These are phyloP conservation scores for Pangasius mekongensis DNA, from an alignment of 2,797 vertebrate species.

Conservation along the genomic window DNA sequence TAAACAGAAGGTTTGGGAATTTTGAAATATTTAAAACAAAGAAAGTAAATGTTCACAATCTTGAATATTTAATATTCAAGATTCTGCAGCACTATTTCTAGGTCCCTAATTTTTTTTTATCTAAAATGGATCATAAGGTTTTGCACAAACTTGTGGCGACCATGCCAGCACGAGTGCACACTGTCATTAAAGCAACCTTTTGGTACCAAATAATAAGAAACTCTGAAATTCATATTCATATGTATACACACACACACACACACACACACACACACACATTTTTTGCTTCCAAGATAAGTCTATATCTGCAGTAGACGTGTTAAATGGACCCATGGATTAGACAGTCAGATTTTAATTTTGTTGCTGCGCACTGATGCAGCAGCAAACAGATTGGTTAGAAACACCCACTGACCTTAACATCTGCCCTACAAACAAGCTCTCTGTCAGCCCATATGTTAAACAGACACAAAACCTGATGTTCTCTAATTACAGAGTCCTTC, in stretches of 20 bases:
- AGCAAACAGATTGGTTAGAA: slow-evolving; percentile 38
- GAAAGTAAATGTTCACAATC: background rate
- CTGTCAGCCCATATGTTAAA: slow-evolving; percentile 16
- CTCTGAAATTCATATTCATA: no score
- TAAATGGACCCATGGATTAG: slow-evolving; percentile 8
- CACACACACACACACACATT: no score
- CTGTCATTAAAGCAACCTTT: background rate
- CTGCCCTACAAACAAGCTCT: slow-evolving; percentile 1
- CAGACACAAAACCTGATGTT: slow-evolving; percentile 27
- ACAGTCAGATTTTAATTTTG: background rate
- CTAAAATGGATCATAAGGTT: background rate
- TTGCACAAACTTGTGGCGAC: background rate
- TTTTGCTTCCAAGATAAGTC: background rate
- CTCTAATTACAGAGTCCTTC: background rate
- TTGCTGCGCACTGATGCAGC: slow-evolving; percentile 14
- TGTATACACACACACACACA: no score
- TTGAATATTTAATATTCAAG: background rate
- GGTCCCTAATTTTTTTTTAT: background rate
- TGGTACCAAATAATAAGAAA: background rate
- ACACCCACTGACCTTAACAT: slow-evolving; percentile 32
- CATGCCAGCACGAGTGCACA: background rate
- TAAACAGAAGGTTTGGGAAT: background rate
- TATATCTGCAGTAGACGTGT: background rate
- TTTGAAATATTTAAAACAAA: background rate
- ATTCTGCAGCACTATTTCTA: background rate